A percentile compares a stretch with the other conserved stretches of the same genome.
These are phyloP conservation scores for Pelobates cultripes DNA, from an alignment of 2,797 vertebrate species.

Conservation along the genomic window DNA sequence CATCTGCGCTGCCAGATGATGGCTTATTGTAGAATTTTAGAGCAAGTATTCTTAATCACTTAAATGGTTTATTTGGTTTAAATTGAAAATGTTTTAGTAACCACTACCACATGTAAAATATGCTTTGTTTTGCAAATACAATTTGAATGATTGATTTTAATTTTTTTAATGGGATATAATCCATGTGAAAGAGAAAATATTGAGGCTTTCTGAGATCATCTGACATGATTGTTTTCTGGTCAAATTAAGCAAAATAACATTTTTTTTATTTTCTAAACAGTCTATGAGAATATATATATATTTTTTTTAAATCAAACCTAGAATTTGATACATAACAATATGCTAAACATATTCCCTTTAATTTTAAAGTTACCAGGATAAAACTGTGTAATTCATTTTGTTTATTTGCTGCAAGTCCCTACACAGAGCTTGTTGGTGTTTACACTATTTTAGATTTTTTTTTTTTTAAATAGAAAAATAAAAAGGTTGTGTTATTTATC, in stretches of 20 bases:
- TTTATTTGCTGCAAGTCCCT: background rate
- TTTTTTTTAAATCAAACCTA: background rate
- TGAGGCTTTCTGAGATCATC: background rate
- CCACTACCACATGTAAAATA: constrained; percentile 37
- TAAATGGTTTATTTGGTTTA: constrained; percentile 63
- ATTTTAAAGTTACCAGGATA: background rate
- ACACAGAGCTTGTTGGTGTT: background rate
- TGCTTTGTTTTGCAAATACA: constrained; percentile 7
- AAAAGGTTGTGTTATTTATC: constrained; percentile 27
- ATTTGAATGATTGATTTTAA: constrained; percentile 46
- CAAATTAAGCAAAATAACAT: background rate
- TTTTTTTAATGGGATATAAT: constrained; percentile 42
- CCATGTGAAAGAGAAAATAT: background rate
- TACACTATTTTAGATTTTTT: background rate
- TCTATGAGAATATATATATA: background rate
- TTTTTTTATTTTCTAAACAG: background rate
- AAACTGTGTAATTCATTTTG: background rate
- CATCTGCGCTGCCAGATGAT: constrained; percentile 58
- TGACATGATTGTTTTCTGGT: background rate
- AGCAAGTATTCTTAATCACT: constrained; percentile 63
- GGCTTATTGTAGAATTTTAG: constrained; percentile 62
- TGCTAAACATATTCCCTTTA: background rate
- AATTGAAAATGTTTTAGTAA: constrained; percentile 59
- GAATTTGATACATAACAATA: background rate
- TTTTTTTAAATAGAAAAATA: background rate